Evolutionary conservation across 2,113 vertebrate genomes (phyloP).

Genomic region (Emydura subglobosa): DNA sequence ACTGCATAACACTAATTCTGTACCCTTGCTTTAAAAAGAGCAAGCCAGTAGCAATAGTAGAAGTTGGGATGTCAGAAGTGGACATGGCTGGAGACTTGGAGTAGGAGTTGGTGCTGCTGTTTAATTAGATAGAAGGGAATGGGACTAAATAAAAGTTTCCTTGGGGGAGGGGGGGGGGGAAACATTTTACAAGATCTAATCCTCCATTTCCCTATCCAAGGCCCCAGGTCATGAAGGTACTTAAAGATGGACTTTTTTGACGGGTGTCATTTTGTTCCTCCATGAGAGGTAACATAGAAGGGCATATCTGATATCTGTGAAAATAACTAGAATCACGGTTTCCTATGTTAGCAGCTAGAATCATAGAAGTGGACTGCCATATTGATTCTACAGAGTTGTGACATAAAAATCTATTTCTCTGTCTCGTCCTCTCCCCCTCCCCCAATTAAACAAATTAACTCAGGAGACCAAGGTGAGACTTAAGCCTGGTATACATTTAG

Average conservation of each 20-base stretch:
- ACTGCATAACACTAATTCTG: not conserved
- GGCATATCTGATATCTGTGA: not conserved
- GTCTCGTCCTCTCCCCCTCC: fast-evolving
- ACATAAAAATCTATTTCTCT: not conserved
- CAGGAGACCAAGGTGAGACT: not conserved
- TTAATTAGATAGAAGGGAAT: not conserved
- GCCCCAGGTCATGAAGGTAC: not conserved
- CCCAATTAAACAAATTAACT: not conserved
- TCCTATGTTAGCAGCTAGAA: not conserved
- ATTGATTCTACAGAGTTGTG: not conserved
- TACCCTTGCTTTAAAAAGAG: not conserved
- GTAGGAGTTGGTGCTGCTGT: not conserved
- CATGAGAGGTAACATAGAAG: not conserved
- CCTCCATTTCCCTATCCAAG: not conserved
- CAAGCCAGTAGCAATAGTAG: not conserved
- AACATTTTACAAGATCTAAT: not conserved
- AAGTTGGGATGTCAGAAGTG: not conserved
- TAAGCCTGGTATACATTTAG: not conserved
- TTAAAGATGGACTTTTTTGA: not conserved
- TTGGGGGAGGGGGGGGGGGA: too few relatives aligned
- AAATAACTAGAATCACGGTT: not conserved
- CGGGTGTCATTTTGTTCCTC: not conserved
- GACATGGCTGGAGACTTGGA: not conserved
- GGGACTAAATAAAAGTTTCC: not conserved
- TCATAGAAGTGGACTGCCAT: too few relatives aligned